Evolutionary conservation across 2,113 vertebrate species (phyloP).

Genomic region (Tamias sibiricus): DNA sequence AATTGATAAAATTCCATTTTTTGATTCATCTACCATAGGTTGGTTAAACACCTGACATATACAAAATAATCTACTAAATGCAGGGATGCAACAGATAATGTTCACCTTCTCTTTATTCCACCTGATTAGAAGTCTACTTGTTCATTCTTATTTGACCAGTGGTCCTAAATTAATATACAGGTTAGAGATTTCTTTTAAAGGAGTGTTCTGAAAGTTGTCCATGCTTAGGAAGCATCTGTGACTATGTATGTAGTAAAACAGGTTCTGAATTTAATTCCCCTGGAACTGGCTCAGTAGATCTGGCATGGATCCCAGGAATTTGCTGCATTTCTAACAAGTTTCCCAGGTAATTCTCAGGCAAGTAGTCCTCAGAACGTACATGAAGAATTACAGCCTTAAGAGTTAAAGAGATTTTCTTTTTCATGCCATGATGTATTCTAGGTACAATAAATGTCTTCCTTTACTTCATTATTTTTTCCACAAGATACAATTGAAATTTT

Average conservation of each 20-base stretch:
- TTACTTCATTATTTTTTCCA: background rate
- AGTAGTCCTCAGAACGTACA: background rate
- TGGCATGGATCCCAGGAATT: constrained; percentile 37
- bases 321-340: constrained; percentile 33
- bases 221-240: constrained; percentile 4
- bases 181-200: background rate
- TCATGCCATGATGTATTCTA: background rate
- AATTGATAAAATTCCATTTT: background rate
- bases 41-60: background rate
- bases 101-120: background rate
- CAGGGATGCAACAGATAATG: background rate
- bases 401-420: constrained; percentile 49
- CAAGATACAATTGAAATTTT: constrained; percentile 19
- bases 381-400: constrained; percentile 12
- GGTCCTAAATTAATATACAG: background rate
- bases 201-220: background rate
- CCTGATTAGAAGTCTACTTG: background rate
- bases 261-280: constrained; percentile 39
- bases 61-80: background rate
- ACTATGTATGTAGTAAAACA: constrained; percentile 15
- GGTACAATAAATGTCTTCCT: constrained; percentile 15
- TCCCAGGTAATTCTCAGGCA: constrained; percentile 56
- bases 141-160: background rate
- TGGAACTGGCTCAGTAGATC: constrained; percentile 25
- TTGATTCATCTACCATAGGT: background rate